Evolutionary conservation across 2,113 vertebrate species (phyloP).

Genomic region (Perca fluviatilis): DNA sequence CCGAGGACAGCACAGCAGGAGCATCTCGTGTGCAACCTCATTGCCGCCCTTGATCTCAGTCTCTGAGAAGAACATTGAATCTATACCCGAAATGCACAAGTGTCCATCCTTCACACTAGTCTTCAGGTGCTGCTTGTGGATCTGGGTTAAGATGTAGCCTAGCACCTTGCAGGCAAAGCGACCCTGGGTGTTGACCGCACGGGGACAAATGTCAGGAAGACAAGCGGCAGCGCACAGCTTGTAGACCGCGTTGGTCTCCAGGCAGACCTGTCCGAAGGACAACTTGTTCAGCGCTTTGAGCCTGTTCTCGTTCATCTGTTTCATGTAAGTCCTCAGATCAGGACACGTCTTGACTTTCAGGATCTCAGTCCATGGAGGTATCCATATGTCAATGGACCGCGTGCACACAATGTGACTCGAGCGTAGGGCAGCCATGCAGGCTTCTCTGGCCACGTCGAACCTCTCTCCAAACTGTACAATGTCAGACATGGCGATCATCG

Average conservation of each 20-base stretch:
- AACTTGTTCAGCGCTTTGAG: conserved; percentile 1
- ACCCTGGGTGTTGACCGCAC: not conserved
- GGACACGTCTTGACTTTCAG: rapidly evolving
- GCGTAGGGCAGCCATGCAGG: no score
- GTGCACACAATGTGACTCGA: no score
- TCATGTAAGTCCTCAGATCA: not conserved
- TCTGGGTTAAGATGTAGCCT: not conserved
- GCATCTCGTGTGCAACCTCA: not conserved
- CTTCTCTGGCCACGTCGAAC: no score
- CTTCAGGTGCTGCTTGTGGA: not conserved
- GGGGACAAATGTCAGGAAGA: conserved; percentile 12
- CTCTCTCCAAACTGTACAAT: no score
- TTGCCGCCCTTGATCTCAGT: not conserved
- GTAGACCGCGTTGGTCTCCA: conserved; percentile 10
- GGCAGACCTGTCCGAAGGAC: not conserved
- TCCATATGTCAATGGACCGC: no score
- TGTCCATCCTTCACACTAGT: not conserved
- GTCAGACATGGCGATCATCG: no score
- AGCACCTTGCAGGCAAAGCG: conserved; percentile 6
- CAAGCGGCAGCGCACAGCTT: not conserved
- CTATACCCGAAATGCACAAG: not conserved
- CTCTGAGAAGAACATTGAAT: rapidly evolving
- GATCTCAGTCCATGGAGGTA: not conserved
- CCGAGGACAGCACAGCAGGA: not conserved
- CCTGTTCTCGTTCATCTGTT: not conserved